Evolutionary conservation across 2,888 invertebrate genomes (phyloP).

Genomic region (Chromoteleia sp.): DNA sequence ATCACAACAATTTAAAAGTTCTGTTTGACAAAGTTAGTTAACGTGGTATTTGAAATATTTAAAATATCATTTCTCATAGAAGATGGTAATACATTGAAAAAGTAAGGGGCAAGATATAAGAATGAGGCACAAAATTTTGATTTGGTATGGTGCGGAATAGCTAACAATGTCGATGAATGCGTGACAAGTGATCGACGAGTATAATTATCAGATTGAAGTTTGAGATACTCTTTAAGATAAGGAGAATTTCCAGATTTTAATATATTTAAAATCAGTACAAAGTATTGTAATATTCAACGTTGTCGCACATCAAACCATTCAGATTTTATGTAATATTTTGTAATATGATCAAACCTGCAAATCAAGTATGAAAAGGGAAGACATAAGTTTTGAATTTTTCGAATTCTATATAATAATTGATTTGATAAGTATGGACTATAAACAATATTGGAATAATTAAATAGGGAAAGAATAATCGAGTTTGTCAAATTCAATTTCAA

Average conservation of each 20-base stretch:
- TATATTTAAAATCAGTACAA: not conserved
- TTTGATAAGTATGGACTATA: not conserved
- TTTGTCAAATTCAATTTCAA: not conserved
- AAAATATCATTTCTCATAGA: too few species aligned
- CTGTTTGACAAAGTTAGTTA: too few species aligned
- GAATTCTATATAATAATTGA: not conserved
- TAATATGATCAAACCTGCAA: not conserved
- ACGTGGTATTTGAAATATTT: too few species aligned
- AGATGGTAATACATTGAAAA: too few species aligned
- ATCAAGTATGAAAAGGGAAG: not conserved
- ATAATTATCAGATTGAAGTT: not conserved
- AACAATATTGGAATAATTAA: not conserved
- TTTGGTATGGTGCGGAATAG: not conserved
- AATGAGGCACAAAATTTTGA: too few species aligned
- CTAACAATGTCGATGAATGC: not conserved
- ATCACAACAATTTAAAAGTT: too few species aligned
- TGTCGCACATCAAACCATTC: not conserved
- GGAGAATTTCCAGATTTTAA: not conserved
- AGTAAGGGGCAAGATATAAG: too few species aligned
- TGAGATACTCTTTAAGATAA: not conserved
- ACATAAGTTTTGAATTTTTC: constrained; percentile 2
- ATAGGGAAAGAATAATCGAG: too few species aligned
- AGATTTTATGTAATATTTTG: not conserved
- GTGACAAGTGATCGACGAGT: not conserved
- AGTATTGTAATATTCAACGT: not conserved